Evolutionary conservation across 2,888 invertebrate genomes (phyloP).

Genomic region (Drosophila peninsularis): DNA sequence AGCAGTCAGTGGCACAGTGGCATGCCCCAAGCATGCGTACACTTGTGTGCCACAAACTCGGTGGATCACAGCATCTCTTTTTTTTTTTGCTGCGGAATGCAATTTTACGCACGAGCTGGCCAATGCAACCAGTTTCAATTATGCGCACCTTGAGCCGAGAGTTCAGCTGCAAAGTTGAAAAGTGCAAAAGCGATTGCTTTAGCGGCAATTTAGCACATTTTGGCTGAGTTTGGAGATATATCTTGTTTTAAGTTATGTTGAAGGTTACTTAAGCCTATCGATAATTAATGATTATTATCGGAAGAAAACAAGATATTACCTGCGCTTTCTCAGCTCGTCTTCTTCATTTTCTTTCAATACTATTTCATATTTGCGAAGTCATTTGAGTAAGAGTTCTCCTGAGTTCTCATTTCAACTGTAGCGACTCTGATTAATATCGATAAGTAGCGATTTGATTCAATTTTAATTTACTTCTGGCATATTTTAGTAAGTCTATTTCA

Average conservation of each 20-base stretch:
- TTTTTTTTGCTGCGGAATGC: constrained; percentile 8
- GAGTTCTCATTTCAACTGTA: too few relatives aligned
- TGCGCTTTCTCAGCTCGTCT: too few relatives aligned
- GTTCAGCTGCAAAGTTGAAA: background rate
- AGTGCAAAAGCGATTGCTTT: background rate
- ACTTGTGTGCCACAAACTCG: constrained; percentile 10
- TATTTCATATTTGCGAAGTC: background rate
- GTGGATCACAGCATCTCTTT: constrained; percentile 16
- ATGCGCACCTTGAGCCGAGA: background rate
- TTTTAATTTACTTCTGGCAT: too few relatives aligned
- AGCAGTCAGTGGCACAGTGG: constrained; percentile 6
- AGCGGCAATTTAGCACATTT: background rate
- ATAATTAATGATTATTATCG: too few relatives aligned
- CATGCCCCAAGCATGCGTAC: constrained; percentile 12
- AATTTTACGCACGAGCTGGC: background rate
- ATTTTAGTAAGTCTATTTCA: background rate
- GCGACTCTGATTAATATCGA: background rate
- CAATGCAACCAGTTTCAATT: constrained; percentile 1
- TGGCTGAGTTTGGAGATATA: too few relatives aligned
- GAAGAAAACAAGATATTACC: too few relatives aligned
- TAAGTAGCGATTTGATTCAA: background rate
- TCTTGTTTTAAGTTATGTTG: background rate
- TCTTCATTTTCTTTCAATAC: too few relatives aligned
- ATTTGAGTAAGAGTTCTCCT: background rate
- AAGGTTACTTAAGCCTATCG: too few relatives aligned